Conservation (phyloP, 2,113 vertebrate species). For the Microtus richardsoni region DNA sequence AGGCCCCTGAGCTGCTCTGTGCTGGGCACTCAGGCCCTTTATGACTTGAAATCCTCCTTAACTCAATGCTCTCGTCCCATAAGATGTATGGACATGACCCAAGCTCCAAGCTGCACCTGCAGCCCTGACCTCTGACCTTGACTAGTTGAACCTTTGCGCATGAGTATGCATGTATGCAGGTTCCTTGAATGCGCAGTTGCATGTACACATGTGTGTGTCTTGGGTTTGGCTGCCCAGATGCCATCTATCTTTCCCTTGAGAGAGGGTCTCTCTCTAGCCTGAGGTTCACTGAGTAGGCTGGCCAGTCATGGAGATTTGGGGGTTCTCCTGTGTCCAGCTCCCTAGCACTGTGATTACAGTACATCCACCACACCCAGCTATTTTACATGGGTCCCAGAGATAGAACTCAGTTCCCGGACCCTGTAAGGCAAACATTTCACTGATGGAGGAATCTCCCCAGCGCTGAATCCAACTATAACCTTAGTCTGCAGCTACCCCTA, state of each 20-base stretch:
- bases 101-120: background rate
- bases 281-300: background rate
- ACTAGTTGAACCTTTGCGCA: background rate
- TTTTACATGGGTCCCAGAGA: background rate
- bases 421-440: background rate
- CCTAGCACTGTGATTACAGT: background rate
- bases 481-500: background rate
- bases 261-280: background rate
- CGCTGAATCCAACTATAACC: background rate
- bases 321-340: background rate
- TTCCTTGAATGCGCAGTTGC: background rate
- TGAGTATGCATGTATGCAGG: background rate
- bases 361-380: background rate
- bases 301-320: too few relatives aligned
- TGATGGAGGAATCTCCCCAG: background rate
- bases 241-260: background rate
- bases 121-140: background rate
- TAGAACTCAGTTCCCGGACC: background rate
- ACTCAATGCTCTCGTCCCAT: background rate
- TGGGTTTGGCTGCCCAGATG: background rate
- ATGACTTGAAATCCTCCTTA: background rate
- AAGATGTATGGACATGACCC: background rate
- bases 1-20: too few relatives aligned
- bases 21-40: background rate
- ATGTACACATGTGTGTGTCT: background rate